Evolutionary conservation across 2,888 invertebrate species (phyloP).

Genomic region (Thymelicus lineola): DNA sequence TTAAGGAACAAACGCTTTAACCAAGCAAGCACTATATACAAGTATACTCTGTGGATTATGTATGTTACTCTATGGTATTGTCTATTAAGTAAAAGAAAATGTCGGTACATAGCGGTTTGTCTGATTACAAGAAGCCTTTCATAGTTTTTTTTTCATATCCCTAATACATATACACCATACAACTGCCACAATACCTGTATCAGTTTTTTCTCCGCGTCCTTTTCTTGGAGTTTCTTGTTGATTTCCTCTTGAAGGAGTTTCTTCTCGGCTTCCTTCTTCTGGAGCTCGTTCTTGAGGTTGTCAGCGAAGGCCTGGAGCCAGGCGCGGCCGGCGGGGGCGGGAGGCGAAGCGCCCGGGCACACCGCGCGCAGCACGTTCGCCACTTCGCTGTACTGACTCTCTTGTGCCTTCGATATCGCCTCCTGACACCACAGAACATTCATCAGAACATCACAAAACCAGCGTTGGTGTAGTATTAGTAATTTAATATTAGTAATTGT

Average conservation of each 20-base stretch:
- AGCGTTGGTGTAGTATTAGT: neutral
- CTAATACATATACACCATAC: no score
- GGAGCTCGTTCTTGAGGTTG: slow-evolving; percentile 60
- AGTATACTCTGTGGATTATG: no score
- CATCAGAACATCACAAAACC: neutral
- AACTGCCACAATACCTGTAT: no score
- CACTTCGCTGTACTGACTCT: slow-evolving; percentile 87
- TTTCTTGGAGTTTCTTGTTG: slow-evolving; percentile 42
- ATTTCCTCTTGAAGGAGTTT: slow-evolving; percentile 39
- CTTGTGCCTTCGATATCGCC: slow-evolving; percentile 79
- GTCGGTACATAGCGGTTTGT: no score
- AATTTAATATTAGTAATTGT: no score
- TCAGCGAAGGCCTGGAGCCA: slow-evolving; percentile 70
- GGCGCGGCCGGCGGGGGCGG: slow-evolving; percentile 57
- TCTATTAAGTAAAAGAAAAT: no score
- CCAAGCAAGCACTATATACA: no score
- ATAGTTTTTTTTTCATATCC: no score
- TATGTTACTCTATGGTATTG: no score
- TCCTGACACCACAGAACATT: slow-evolving; percentile 57
- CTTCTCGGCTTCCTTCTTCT: slow-evolving; percentile 48
- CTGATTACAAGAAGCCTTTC: no score
- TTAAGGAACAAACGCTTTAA: no score
- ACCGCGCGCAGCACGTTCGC: slow-evolving; percentile 62
- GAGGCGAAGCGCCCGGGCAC: slow-evolving; percentile 64
- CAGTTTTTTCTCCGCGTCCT: slow-evolving; percentile 44